Evolutionary conservation across 2,888 invertebrate species (phyloP).

Genomic region (Nebria salina): DNA sequence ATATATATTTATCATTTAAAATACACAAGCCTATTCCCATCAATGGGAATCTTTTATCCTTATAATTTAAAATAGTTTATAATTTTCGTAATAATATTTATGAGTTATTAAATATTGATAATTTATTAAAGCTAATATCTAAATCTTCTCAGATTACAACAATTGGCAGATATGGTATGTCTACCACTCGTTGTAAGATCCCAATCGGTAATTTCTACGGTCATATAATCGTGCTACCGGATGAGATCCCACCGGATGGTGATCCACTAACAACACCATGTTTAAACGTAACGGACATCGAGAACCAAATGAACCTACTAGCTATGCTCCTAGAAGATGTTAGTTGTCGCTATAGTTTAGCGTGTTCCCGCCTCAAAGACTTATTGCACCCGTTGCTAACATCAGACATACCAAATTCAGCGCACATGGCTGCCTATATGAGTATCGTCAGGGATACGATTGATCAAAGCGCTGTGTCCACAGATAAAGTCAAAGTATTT

Average conservation of each 20-base stretch:
- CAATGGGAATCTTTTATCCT: too few species aligned
- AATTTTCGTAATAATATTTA: too few species aligned
- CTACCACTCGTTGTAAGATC: conserved; percentile 88
- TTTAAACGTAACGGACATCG: conserved; percentile 59
- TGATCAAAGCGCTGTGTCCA: conserved; percentile 50
- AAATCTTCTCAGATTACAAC: conserved; percentile 77
- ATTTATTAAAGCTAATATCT: too few species aligned
- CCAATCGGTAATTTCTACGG: conserved; percentile 95
- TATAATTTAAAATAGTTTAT: too few species aligned
- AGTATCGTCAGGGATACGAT: conserved; percentile 62
- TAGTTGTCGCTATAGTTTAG: conserved; percentile 82
- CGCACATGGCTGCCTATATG: conserved; percentile 86
- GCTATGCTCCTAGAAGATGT: conserved; percentile 81
- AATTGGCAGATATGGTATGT: conserved; percentile 91
- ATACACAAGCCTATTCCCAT: too few species aligned
- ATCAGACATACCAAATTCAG: conserved; percentile 82
- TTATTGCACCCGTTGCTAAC: conserved; percentile 80
- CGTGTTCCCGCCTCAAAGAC: conserved; percentile 84
- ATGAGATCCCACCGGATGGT: conserved; percentile 64
- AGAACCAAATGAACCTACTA: conserved; percentile 72
- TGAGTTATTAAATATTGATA: too few species aligned
- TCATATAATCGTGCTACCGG: conserved; percentile 79
- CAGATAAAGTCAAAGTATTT: conserved; percentile 65
- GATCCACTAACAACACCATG: conserved; percentile 56
- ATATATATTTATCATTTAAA: too few species aligned